Conservation (phyloP, 2,113 vertebrate genomes). For the Periophthalmodon schlosseri region DNA sequence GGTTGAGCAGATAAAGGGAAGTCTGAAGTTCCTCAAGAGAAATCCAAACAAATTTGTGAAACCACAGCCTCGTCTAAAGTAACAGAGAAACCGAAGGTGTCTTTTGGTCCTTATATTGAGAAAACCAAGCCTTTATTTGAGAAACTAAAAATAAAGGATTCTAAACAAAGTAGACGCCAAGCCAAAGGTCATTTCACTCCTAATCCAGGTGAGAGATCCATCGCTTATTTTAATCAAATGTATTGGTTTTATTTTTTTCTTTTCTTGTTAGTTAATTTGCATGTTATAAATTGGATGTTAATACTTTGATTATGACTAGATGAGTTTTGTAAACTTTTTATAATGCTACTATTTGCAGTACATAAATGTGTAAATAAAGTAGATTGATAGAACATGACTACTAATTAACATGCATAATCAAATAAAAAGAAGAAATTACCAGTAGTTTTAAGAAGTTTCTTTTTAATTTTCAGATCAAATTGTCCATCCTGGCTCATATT, state of each 20-base stretch:
- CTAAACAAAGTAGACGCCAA: constrained; percentile 33
- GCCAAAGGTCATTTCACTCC: constrained; percentile 60
- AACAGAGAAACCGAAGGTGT: constrained; percentile 56
- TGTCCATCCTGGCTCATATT: constrained; percentile 19
- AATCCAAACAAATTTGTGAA: constrained; percentile 22
- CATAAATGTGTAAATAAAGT: neutral
- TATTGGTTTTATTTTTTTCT: too few species aligned
- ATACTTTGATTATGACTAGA: neutral
- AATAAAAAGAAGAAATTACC: too few species aligned
- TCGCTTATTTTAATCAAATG: neutral
- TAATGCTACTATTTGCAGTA: neutral
- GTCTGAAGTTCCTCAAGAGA: constrained; percentile 31
- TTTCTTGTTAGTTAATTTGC: neutral
- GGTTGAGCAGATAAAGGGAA: constrained; percentile 40
- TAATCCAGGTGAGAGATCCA: constrained; percentile 61
- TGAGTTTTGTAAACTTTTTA: neutral
- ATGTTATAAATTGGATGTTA: neutral
- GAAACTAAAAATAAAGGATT: constrained; percentile 38
- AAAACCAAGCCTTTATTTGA: constrained; percentile 29
- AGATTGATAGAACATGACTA: neutral
- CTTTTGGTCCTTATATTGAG: constrained; percentile 52
- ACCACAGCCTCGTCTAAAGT: constrained; percentile 33
- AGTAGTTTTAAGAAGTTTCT: neutral
- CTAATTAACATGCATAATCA: neutral
- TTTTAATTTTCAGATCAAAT: constrained; percentile 40